Conservation (phyloP, 2,888 invertebrate species). For the Lapara coniferarum region DNA sequence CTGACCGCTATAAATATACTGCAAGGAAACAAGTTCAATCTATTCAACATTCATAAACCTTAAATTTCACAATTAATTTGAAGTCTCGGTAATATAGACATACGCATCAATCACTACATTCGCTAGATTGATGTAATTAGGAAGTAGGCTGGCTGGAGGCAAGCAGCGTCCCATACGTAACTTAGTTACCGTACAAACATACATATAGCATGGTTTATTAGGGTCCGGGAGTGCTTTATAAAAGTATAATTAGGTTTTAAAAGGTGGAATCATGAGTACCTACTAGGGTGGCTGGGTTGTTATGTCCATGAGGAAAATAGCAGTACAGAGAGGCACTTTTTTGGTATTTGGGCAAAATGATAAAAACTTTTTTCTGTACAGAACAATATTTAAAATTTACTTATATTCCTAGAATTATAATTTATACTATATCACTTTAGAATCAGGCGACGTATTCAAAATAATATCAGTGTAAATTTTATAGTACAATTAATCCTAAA, state of each 20-base stretch:
- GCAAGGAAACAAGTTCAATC: no score
- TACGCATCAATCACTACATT: neutral
- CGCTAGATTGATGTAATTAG: slow-evolving; percentile 5
- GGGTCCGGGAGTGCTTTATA: neutral
- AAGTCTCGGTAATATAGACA: neutral
- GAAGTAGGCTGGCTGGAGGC: slow-evolving; percentile 11
- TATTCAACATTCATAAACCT: no score
- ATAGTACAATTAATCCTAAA: neutral
- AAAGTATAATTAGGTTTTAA: slow-evolving; percentile 1
- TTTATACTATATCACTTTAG: no score
- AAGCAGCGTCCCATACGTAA: neutral
- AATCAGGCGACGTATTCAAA: no score
- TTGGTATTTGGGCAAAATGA: neutral
- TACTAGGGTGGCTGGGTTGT: neutral
- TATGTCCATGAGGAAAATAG: neutral
- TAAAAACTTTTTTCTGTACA: no score
- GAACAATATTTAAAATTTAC: neutral
- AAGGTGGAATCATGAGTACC: neutral
- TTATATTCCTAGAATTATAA: neutral
- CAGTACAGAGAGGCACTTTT: neutral
- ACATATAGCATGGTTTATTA: neutral
- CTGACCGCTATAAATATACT: no score
- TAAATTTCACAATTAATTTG: no score
- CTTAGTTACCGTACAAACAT: slow-evolving; percentile 1
- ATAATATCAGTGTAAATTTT: no score